Conservation (phyloP, 2,113 vertebrate genomes). For the Zosterops pallidus region DNA sequence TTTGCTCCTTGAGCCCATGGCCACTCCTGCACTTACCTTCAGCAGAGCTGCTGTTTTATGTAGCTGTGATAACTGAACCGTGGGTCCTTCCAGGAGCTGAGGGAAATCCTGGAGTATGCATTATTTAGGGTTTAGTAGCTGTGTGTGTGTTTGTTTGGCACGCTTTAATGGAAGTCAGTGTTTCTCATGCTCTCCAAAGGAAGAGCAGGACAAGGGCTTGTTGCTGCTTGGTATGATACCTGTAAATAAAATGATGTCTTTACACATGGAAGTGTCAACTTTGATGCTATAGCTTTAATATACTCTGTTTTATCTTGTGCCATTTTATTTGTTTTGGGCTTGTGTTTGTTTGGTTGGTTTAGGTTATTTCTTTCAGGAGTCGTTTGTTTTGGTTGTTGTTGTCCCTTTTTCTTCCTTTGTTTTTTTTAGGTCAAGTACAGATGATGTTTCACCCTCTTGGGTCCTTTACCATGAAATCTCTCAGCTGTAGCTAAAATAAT, state of each 20-base stretch:
- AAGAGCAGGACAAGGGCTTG: not conserved
- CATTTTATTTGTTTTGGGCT: fast-evolving
- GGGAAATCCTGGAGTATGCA: not conserved
- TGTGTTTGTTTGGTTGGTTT: not conserved
- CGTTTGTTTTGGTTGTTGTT: not conserved
- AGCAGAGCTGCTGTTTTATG: not conserved
- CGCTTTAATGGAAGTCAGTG: fast-evolving
- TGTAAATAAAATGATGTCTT: not conserved
- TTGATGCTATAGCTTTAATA: not conserved
- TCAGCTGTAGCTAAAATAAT: not conserved
- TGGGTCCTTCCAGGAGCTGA: not conserved
- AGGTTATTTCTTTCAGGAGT: not conserved
- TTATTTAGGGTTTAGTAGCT: not conserved
- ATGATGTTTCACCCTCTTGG: not conserved
- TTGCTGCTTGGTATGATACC: not conserved
- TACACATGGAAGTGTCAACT: not conserved
- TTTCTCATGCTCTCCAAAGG: not conserved
- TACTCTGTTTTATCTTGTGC: not conserved
- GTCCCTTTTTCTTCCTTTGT: not conserved
- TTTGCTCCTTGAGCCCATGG: fast-evolving
- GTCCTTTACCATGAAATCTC: not conserved
- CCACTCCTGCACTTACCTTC: not conserved
- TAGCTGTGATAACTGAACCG: not conserved
- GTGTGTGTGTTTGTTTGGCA: fast-evolving
- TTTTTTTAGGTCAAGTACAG: not conserved